Conservation (phyloP, 2,888 invertebrate species). For the Drosophila nr. medialis region DNA sequence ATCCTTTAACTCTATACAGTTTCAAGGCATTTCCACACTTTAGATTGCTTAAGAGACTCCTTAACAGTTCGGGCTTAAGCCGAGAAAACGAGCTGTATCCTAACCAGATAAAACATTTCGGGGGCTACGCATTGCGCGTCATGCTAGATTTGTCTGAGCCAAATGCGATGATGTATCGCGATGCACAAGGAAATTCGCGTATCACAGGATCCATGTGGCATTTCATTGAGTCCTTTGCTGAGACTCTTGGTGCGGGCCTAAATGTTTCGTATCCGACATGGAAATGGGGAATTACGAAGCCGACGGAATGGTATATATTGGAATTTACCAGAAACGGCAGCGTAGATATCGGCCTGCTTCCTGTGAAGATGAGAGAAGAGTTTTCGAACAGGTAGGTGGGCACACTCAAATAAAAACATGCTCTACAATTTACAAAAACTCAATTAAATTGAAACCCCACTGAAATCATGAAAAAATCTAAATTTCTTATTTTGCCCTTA, state of each 20-base stretch:
- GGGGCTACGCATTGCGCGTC: no score
- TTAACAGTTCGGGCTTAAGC: neutral
- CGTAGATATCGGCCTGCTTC: slow-evolving; percentile 48
- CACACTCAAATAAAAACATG: neutral
- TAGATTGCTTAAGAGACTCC: slow-evolving; percentile 8
- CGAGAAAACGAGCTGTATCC: slow-evolving; percentile 26
- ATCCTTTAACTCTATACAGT: slow-evolving; percentile 34
- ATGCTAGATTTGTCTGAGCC: no score
- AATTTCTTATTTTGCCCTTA: neutral
- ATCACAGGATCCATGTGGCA: no score
- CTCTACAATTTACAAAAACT: neutral
- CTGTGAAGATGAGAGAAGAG: neutral
- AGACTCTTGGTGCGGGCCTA: no score
- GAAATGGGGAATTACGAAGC: no score
- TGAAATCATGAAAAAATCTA: neutral
- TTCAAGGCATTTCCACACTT: slow-evolving; percentile 60
- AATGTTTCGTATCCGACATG: no score
- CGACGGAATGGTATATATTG: slow-evolving; percentile 29
- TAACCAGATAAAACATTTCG: slow-evolving; percentile 27
- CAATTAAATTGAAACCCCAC: neutral
- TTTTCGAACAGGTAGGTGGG: neutral
- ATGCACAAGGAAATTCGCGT: no score
- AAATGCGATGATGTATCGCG: no score
- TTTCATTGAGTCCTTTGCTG: no score
- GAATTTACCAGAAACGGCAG: slow-evolving; percentile 44